phyloP scores from a whole-genome alignment of 2,113 vertebrate genomes.

The Chroicocephalus ridibundus region DNA sequence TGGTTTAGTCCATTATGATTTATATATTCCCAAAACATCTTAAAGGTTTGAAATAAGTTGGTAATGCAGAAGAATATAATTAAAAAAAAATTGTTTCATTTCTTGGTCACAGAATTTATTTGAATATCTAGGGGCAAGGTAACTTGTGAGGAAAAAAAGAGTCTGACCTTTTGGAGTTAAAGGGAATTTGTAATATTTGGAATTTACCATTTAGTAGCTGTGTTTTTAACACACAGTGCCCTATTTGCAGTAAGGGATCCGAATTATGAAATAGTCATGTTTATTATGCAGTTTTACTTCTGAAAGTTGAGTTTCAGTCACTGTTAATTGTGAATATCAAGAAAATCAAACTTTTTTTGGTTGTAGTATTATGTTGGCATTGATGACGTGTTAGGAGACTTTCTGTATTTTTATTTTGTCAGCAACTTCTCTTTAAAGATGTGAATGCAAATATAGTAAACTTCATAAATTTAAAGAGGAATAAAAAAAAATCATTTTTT shows the following conservation, averaged over 20 bases:
- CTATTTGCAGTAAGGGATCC: neutral
- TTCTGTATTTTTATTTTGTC: neutral
- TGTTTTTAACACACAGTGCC: fast-evolving
- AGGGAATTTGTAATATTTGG: neutral
- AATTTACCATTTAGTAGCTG: neutral
- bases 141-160: neutral
- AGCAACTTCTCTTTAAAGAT: neutral
- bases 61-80: neutral
- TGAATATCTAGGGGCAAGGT: fast-evolving
- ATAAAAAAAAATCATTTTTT: neutral
- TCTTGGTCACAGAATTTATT: neutral
- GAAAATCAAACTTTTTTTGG: neutral
- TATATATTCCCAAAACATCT: neutral
- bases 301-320: neutral
- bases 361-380: neutral
- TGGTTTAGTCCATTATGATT: neutral
- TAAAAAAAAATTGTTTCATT: neutral
- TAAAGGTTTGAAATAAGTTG: neutral
- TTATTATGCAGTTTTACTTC: neutral
- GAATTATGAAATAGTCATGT: neutral
- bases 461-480: neutral
- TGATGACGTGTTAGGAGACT: neutral
- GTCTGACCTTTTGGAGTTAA: neutral
- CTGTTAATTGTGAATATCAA: neutral
- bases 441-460: neutral